These are phyloP conservation scores for Proteles cristata DNA, from an alignment of 2,113 vertebrate species.

Conservation along the genomic window DNA sequence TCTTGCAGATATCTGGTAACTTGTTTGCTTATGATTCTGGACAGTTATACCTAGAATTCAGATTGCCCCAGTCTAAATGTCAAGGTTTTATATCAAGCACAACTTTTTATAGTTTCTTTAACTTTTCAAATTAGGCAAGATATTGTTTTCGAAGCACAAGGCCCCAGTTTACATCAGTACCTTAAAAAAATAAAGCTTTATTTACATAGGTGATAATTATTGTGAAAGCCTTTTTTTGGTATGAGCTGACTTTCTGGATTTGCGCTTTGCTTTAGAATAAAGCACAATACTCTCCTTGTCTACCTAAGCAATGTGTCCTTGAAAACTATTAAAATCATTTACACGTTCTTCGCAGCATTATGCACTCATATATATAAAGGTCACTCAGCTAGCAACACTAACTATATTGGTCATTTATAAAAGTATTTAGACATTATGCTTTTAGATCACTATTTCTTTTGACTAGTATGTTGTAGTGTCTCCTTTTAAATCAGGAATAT, in stretches of 20 bases:
- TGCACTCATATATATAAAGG: neutral
- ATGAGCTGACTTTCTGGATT: conserved; percentile 33
- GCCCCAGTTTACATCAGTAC: conserved; percentile 54
- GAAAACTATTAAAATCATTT: conserved; percentile 54
- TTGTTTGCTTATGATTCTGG: conserved; percentile 67
- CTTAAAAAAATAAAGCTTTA: neutral
- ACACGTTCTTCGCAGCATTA: conserved; percentile 37
- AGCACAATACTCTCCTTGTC: conserved; percentile 9
- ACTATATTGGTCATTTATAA: neutral
- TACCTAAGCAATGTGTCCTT: conserved; percentile 52
- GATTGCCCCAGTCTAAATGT: conserved; percentile 68
- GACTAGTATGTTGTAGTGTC: neutral
- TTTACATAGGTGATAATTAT: conserved; percentile 43
- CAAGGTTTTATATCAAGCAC: conserved; percentile 67
- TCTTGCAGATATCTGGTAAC: conserved; percentile 64
- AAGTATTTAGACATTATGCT: conserved; percentile 30
- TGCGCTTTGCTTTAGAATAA: conserved; percentile 38
- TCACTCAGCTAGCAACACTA: neutral
- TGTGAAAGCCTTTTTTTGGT: conserved; percentile 48
- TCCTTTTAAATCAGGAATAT: conserved; percentile 37
- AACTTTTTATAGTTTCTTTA: conserved; percentile 67
- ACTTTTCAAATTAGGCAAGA: conserved; percentile 67
- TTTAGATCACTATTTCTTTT: neutral
- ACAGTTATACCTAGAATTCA: conserved; percentile 24
- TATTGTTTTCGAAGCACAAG: conserved; percentile 67